Base-by-base conservation (phyloP, 2,888 invertebrate genomes). In the Heteropelma amictum region DNA sequence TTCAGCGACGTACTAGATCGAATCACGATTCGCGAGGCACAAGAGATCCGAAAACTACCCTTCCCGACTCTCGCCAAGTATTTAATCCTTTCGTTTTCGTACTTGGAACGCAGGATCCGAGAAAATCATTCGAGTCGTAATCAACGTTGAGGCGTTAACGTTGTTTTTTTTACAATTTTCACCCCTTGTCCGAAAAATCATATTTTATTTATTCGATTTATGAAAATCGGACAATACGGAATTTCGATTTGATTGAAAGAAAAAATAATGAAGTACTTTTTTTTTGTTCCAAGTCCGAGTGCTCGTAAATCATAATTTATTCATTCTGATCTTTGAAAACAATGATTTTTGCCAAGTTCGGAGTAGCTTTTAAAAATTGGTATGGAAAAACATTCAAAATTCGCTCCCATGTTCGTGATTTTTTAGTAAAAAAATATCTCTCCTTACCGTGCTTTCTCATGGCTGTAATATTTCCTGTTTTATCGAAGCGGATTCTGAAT, bases 1-100 rank as follows among this genome's bases (percentile, higher is more conserved):
- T 74, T 54, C 65, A 35, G 26, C 23, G 58, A 14, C n/a, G 33
- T 21, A 49, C 28, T 8, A 61, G 70, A 74, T 70, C 53, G 54
- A 49, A 74, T 74, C 69, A 45, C 51, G 51, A 42, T 51, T 45
- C 45, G 14, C 58, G 53, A 56, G 47, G 26, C 17, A 42, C 38
- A 10, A 56, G 61, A 53, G 17, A 45, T 40, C 35, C 30, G 63
- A 64, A 58, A 65, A 65, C 42, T 51, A 56, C 72, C 58, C 58
- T 60, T 51, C 51, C 6, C 49, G 38, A 49, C 65, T 58, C 58
- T 64, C 21, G 19, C 30, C 7, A 26, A 53, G 12, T 8, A 23
- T 42, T 60, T 51, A 58, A 71, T 71, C 56, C 51, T 58, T 26
- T 8, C 14, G 10, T 42, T 19, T 42, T 1, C 14, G 10, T 3